Evolutionary conservation across 2,113 vertebrate genomes (phyloP).

Genomic region (Vanacampus margaritifer): DNA sequence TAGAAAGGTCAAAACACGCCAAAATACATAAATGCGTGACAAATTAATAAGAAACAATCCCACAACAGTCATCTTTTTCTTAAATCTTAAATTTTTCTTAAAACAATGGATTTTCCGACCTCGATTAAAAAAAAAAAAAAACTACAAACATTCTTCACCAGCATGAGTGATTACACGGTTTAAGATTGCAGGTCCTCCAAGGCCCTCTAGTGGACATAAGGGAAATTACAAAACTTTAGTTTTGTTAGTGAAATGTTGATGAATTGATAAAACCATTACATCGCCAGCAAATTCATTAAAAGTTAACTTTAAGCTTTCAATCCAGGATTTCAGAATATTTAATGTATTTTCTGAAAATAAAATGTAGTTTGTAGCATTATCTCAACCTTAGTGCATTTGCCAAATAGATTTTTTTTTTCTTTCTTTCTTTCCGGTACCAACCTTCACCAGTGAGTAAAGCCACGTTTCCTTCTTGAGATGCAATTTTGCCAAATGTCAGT

Average conservation of each 20-base stretch:
- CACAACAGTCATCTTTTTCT: not conserved
- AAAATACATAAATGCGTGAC: not conserved
- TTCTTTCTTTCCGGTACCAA: conserved; percentile 9
- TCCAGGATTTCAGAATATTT: not conserved
- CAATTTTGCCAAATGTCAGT: not conserved
- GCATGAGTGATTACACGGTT: not conserved
- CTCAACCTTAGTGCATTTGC: not conserved
- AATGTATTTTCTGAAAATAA: not conserved
- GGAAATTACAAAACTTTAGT: not conserved
- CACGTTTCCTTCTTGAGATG: conserved; percentile 22
- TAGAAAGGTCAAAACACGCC: not conserved
- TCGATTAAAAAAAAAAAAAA: not conserved
- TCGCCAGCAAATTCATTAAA: not conserved
- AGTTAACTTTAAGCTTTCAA: not conserved
- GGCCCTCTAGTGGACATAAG: conserved; percentile 41
- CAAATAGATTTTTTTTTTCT: not conserved
- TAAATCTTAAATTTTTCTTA: not conserved
- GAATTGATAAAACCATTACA: too few species aligned
- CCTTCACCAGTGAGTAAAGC: conserved; percentile 35
- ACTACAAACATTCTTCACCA: too few species aligned
- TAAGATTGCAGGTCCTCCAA: conserved; percentile 27
- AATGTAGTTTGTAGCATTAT: not conserved
- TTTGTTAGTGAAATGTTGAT: not conserved
- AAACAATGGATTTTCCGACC: not conserved
- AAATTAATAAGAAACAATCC: not conserved